phyloP scores from a whole-genome alignment of 2,113 vertebrate genomes.

The Megaceryle torquata region DNA sequence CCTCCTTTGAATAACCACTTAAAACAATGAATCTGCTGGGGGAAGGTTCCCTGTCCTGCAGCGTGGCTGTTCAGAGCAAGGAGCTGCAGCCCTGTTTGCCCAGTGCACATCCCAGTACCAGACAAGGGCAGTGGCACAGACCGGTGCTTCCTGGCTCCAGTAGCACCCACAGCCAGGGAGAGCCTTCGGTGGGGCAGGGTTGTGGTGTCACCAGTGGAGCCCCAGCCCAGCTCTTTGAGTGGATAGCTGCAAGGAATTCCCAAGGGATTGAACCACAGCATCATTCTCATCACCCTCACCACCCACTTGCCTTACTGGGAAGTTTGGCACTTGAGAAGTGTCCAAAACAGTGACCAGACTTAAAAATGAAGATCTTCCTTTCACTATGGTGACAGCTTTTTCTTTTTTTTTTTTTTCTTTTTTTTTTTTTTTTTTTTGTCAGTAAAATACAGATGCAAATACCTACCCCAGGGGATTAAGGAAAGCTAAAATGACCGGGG shows the following conservation, averaged over 20 bases:
- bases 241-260: not conserved
- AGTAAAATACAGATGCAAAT: conserved; percentile 13
- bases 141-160: accelerated
- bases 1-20: not conserved
- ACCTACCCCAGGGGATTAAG: not conserved
- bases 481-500: conserved; percentile 7
- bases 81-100: not conserved
- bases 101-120: accelerated
- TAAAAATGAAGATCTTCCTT: not conserved
- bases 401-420: too few species aligned
- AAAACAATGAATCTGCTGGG: not conserved
- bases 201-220: not conserved
- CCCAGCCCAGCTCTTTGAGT: not conserved
- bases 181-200: not conserved
- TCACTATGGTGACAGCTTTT: not conserved
- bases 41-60: accelerated
- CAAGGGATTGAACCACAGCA: accelerated
- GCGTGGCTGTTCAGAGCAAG: not conserved
- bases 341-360: not conserved
- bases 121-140: not conserved
- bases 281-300: not conserved
- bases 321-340: not conserved
- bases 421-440: not conserved
- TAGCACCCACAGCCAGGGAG: not conserved
- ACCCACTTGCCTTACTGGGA: not conserved